Conservation (phyloP, 2,113 vertebrate species). For the Peucedramus taeniatus region DNA sequence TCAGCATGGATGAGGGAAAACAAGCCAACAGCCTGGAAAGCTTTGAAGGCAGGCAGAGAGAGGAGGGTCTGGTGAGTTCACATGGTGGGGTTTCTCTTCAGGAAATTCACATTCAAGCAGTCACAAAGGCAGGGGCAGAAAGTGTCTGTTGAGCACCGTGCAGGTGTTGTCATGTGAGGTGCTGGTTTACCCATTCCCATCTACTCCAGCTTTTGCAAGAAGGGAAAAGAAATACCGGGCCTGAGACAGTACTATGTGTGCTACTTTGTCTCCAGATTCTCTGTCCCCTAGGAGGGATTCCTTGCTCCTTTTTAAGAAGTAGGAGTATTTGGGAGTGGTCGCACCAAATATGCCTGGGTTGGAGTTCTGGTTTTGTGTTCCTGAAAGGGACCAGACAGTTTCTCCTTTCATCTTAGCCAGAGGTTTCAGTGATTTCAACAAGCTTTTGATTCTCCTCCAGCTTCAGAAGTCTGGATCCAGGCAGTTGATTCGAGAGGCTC, state of each 20-base stretch:
- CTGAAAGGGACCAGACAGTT: not conserved
- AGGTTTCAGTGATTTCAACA: not conserved
- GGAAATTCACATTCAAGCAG: not conserved
- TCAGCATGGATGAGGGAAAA: not conserved
- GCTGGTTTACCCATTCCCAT: not conserved
- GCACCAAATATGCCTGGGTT: not conserved
- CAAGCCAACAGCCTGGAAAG: not conserved
- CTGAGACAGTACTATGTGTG: fast-evolving
- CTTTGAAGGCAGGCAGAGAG: not conserved
- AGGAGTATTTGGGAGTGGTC: not conserved
- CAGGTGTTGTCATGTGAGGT: not conserved
- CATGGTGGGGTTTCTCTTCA: not conserved
- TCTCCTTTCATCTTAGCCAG: not conserved
- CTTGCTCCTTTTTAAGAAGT: not conserved
- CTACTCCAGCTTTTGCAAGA: not conserved
- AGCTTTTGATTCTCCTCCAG: not conserved
- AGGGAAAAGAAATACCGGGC: not conserved
- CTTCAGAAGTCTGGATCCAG: not conserved
- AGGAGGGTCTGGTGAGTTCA: not conserved
- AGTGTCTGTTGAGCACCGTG: not conserved
- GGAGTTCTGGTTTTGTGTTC: not conserved
- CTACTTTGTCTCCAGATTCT: not conserved
- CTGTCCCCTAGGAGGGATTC: not conserved
- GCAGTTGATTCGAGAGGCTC: not conserved
- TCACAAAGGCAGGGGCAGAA: not conserved